Evolutionary conservation across 2,113 vertebrate species (phyloP).

Genomic region (Podiceps cristatus): DNA sequence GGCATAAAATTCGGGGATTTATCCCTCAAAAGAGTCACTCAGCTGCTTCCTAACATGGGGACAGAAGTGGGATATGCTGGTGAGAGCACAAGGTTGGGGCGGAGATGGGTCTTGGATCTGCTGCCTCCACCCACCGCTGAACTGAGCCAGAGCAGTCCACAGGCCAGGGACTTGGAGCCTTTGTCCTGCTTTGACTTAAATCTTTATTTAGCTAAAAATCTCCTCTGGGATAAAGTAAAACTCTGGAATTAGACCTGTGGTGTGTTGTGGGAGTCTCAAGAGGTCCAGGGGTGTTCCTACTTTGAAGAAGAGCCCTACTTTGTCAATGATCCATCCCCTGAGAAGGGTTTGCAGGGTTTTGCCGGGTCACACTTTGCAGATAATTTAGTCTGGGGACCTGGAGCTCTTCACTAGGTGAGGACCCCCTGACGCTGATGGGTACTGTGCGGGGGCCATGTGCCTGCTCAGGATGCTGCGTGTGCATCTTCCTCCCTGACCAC

Average conservation of each 20-base stretch:
- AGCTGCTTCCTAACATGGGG: neutral
- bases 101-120: neutral
- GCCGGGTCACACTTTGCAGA: too few relatives aligned
- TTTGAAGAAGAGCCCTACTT: too few relatives aligned
- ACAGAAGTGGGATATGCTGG: neutral
- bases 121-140: neutral
- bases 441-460: fast-evolving
- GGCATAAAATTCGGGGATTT: conserved; percentile 40
- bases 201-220: neutral
- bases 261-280: neutral
- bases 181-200: neutral
- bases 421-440: fast-evolving
- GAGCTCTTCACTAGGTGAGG: neutral
- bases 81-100: neutral
- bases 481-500: neutral
- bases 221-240: neutral
- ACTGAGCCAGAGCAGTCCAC: fast-evolving
- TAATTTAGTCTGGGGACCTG: neutral
- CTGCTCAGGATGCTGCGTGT: neutral
- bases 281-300: neutral
- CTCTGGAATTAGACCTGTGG: neutral
- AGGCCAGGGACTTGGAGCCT: neutral
- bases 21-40: conserved; percentile 2
- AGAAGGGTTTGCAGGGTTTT: neutral
- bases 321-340: neutral